Base-by-base conservation (phyloP, 2,797 vertebrate species). In the Aratinga solstitialis region DNA sequence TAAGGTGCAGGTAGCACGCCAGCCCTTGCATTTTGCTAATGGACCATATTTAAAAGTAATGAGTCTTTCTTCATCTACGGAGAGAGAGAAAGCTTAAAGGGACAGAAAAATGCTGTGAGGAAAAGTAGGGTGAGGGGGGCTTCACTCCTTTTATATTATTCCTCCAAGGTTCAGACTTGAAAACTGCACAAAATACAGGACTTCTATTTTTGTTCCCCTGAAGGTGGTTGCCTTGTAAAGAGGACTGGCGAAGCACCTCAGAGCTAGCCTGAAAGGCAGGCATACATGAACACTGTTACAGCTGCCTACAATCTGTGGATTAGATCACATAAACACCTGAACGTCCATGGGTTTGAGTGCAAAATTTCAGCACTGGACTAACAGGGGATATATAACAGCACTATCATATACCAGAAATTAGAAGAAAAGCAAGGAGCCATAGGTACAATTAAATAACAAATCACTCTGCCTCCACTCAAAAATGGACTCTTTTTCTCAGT, bases 21-120 rank as follows among this genome's bases (percentile, higher is more conserved):
- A 84, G 26, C 12, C 24, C 26, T 89, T 75, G 40, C 38, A 43
- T 92, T 91, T 94, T 92, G 53, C n/a, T 94, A 80, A 82, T 47
- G 42, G 45, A 78, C 5, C 12, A 8, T 51, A 74, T 61, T 66
- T 85, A 43, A 84, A 81, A 65, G 24, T 27, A 92, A 65, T 43
- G 15, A 62, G 29, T 50, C 24, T 71, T 77, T 72, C 19, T 40
- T 86, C 17, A 48, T 54, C 21, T 71, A 74, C 21, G 30, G 13
- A 94, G 40, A 75, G 74, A 80, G 40, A 80, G 74, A 80, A 47
- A 53, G 5, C 23, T 76, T 84, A 61, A 75, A 69, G 1, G 9
- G 48, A 74, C 24, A 65, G 21, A 83, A 84, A 62, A 66, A 38
- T 4, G 19, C 63, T 87, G 23, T 53, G 45, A 87, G 36, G 13